A percentile compares a stretch with the other conserved stretches of the same genome.
phyloP scores from a whole-genome alignment of 2,113 vertebrate genomes.

The Maccullochella peelii region DNA sequence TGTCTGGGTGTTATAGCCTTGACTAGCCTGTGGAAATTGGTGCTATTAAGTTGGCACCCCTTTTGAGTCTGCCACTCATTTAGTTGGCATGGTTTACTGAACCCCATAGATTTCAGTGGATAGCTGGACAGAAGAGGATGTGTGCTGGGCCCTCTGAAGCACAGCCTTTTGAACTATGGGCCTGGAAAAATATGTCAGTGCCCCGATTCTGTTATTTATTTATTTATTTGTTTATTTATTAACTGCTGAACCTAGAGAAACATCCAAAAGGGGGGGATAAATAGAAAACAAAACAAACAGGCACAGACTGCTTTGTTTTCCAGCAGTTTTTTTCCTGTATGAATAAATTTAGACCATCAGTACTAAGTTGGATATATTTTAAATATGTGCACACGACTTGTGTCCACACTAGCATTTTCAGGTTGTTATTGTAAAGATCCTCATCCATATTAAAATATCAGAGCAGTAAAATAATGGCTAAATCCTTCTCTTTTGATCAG shows the following conservation, averaged over 20 bases:
- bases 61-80: slow-evolving; percentile 45
- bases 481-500: neutral
- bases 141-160: slow-evolving; percentile 5
- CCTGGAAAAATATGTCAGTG: slow-evolving; percentile 14
- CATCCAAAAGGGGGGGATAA: neutral
- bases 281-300: neutral
- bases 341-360: neutral
- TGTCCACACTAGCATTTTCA: neutral
- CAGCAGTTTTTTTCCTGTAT: neutral
- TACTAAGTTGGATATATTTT: neutral
- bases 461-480: too few relatives aligned
- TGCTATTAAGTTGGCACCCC: slow-evolving; percentile 40
- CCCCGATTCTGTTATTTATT: slow-evolving; percentile 5
- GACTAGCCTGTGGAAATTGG: slow-evolving; percentile 57
- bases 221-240: slow-evolving; percentile 7
- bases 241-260: neutral
- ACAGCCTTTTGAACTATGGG: slow-evolving; percentile 15
- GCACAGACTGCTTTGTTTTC: neutral
- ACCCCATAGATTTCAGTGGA: slow-evolving; percentile 29
- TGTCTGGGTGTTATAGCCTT: slow-evolving; percentile 56
- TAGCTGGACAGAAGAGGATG: slow-evolving; percentile 35
- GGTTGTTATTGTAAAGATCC: neutral
- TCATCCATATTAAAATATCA: neutral
- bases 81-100: slow-evolving; percentile 40
- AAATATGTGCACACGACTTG: neutral